Base-by-base conservation (phyloP, 2,797 vertebrate genomes). In the Rachycentron canadum region DNA sequence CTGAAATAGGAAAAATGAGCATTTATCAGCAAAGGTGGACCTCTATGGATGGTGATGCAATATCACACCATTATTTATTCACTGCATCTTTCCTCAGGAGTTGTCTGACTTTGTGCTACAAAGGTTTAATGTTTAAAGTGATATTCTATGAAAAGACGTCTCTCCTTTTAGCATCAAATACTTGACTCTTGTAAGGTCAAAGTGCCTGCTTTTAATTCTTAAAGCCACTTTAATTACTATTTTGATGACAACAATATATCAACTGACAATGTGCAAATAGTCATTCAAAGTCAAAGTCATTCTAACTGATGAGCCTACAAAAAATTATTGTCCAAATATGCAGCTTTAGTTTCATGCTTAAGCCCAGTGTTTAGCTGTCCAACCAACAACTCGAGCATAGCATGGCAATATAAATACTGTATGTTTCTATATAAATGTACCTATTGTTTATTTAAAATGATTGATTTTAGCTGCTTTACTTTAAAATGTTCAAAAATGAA, bases 1-100 rank as follows among this genome's bases (percentile, higher is more conserved):
- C 66, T 69, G 79, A 81, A 88, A 92, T 89, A 79, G 73, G 69
- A 89, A 83, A 82, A 90, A 88, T 79, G 53, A 75, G 85, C 76
- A 41, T 87, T 86, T 89, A 88, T 87, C 86, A 83, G 67, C 6
- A n/a, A 71, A 82, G 78, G 70, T 86, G 81, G 79, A 80, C 78
- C 71, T 84, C 62, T 69, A 41, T 59, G 63, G 66, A 76, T 52
- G 52, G 63, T 66, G 85, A 87, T 79, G 72, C 78, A 82, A 84
- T 73, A 76, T 64, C 64, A 50, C 57, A 58, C 65, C 56, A 73
- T 91, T 84, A 89, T 83, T 89, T 86, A 84, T 87, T 84, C 71
- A 69, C 79, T 56, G 65, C 84, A 74, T 82, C 64, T 63, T 79
- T 76, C 58, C 75, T 77, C 66, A 25, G 67, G 49, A 84, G 71